Conservation (phyloP, 1,140 invertebrate genomes). For the Theocolax elegans region DNA sequence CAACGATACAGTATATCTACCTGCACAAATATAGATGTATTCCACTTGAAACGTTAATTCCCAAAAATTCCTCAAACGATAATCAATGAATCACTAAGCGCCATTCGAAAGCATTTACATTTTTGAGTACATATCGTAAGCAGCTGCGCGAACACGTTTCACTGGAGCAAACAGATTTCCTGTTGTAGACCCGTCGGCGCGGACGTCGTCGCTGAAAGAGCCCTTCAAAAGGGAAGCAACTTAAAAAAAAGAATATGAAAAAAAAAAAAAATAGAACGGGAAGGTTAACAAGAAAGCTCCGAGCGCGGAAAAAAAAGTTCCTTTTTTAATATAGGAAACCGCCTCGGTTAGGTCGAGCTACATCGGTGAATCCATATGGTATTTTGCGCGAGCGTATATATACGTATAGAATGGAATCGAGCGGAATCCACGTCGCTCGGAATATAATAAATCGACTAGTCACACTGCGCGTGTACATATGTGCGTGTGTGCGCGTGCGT, state of each 20-base stretch:
- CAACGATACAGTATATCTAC: too few relatives aligned
- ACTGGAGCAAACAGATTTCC: conserved; percentile 21
- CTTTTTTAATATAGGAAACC: background rate
- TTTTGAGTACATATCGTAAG: background rate
- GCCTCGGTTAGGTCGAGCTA: background rate
- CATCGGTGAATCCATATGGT: background rate
- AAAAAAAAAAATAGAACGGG: background rate
- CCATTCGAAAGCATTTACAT: too few relatives aligned
- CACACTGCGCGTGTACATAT: too few relatives aligned
- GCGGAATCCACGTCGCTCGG: background rate
- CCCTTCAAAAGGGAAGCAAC: background rate
- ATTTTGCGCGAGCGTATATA: background rate
- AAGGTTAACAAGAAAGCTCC: background rate
- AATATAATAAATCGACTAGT: background rate
- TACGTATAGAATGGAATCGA: too few relatives aligned
- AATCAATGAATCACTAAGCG: too few relatives aligned
- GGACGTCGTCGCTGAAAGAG: background rate
- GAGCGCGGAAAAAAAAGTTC: background rate
- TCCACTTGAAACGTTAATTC: too few relatives aligned
- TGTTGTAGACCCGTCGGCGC: background rate
- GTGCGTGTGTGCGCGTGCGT: too few relatives aligned
- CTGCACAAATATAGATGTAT: too few relatives aligned
- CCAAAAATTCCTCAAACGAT: too few relatives aligned
- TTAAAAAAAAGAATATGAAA: background rate
- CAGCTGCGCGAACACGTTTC: conserved; percentile 3